These are phyloP conservation scores for Pseudopodoces humilis DNA, from an alignment of 2,113 vertebrate genomes.

Conservation along the genomic window DNA sequence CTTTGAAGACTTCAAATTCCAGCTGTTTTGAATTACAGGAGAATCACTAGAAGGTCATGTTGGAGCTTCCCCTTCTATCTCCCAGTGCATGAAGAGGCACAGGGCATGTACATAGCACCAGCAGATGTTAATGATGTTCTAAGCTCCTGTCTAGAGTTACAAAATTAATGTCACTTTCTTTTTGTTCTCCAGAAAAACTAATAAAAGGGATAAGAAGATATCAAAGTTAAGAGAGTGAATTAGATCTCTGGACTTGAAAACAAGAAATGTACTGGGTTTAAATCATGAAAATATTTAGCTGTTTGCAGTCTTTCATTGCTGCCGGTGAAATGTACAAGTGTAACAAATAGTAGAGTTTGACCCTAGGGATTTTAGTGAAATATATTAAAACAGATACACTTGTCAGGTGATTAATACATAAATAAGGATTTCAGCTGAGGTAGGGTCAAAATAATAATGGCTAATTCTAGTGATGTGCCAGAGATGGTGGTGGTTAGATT, in stretches of 20 bases:
- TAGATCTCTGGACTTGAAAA: neutral
- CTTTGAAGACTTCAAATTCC: constrained; percentile 19
- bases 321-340: neutral
- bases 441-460: constrained; percentile 20
- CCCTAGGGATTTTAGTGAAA: neutral
- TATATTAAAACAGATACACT: neutral
- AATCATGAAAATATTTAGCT: constrained; percentile 10
- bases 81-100: neutral
- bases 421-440: constrained; percentile 30
- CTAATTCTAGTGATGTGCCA: neutral
- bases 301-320: neutral
- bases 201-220: neutral
- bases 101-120: neutral
- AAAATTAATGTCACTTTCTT: neutral
- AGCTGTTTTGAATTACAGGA: constrained; percentile 6
- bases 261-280: neutral
- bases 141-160: neutral
- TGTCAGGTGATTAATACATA: constrained; percentile 18
- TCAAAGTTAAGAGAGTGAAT: neutral
- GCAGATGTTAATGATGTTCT: neutral
- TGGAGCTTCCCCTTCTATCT: neutral
- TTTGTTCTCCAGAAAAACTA: neutral
- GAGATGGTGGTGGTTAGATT: neutral
- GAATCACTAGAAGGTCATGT: neutral
- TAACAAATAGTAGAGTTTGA: constrained; percentile 8